Base-by-base conservation (phyloP, 2,797 vertebrate species). In the Cyprinodon diabolis region DNA sequence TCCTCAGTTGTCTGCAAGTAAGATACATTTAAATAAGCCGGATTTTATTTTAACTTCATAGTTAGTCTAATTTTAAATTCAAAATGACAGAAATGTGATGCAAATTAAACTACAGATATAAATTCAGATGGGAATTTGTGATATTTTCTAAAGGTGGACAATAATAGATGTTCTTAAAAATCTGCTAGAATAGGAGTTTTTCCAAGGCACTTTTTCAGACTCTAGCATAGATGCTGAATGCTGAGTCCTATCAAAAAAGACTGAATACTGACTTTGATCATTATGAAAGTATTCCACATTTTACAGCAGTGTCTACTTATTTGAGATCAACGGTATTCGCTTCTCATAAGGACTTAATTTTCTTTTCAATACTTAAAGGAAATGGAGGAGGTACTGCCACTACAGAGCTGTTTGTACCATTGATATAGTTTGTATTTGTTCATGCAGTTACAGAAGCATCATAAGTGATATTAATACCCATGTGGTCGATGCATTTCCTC, bases 401-500 rank as follows among this genome's bases (percentile, higher is more conserved):
- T 40, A n/a, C 19, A 6, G 47, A 67, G 23, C 23, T 14, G 12
- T 25, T 3, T 25, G 21, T 13, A 23, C 47, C 30, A 40, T 65
- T 65, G 62, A 15, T 45, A 65, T 45, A 45, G 62, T 65, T 65
- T 65, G 15, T 30, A 67, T 54, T 35, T 13, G 23, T 58, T 23
- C 55, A 25, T 7, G 55, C 13, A 45, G 56, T 45, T 58, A 1
- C 54, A 47, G 66, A 70, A 57, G 60, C 66, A 68, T 72, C 69
- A 55, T 75, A 73, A 77, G 23, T 35, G 66, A 54, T 78, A 62
- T 66, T 43, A 80, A 71, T 40, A 65, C 25, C 23, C 23, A 45
- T 45, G 58, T 8, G 19, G 23, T 78, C 15, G 6, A 82, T 69
- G 40, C 65, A 60, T 51, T 69, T 80, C 66, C 78, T 74, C 68